Evolutionary conservation across 2,797 vertebrate genomes (phyloP), one percentile per base, ranked within the genome.

Genomic region (Galagoides demidoff): DNA sequence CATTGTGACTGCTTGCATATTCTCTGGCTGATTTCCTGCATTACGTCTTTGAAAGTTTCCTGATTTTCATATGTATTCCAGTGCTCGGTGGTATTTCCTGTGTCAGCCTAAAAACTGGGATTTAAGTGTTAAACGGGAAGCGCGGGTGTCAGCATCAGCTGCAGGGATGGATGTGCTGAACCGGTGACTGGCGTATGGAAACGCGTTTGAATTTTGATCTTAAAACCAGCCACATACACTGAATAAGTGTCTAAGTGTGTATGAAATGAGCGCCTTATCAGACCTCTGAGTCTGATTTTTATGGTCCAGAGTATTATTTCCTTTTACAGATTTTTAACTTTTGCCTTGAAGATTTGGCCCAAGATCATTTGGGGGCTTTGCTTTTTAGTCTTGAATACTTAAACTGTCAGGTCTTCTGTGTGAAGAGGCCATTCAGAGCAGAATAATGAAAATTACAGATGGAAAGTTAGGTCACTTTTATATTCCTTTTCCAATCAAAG

Each of bases 1-100:
- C 88, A 82, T 52, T 96, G 87, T 93, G 95, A 94, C 85, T 94
- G 77, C 95, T 94, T 79, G 71, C 94, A 97, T 98, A 85, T 94
- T 93, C 94, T 92, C 49, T 85, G 85, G 71, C 68, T 92, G 81
- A 89, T 89, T 97, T 97, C 92, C 92, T 95, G 95, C 63, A 96
- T 95, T 85, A 84, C 86, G 85, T 91, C 89, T 97, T 96, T 97
- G 91, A 96, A 96, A 96, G 52, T 95, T 90, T 87, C 66, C 94
- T 96, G 89, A 92, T 94, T 96, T 95, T 96, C 92, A 27, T 93
- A 93, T 88, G 49, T 94, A 79, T 96, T 94, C 94, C 90, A 85
- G 52, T 82, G 84, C 81, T 78, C 93, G 95, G 79, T 89, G 71
- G 71, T 78, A 93, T 97, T 97, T 97, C 96, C 97, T 97, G 95